Base-by-base conservation (phyloP, 2,113 vertebrate genomes). In the Terrapene triunguis region DNA sequence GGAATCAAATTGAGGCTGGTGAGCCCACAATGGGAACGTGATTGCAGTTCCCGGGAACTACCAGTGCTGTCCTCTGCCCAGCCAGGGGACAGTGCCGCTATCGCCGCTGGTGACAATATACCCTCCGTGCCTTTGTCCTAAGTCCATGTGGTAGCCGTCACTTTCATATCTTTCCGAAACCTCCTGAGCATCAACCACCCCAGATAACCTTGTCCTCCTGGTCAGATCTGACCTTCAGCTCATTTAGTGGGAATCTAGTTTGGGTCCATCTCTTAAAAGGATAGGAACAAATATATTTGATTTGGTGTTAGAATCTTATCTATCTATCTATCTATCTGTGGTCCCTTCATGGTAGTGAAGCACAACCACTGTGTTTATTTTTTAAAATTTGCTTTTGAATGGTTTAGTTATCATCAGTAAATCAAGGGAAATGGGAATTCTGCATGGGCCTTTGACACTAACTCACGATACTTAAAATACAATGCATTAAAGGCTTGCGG, bases 331-430 rank as follows among this genome's bases (percentile, higher is more conserved):
- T 19, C 35, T 72, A 42, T 4, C 35, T 32, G 10, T 13, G 14
- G 38, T 83, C 32, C 44, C 24, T 35, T 44, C 0, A 0, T 19
- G 0, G 1, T 65, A 35, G 48, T 0, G 2, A 47, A 65, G 85
- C 44, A 9, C 19, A 2, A 17, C n/a, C 57, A 17, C 54, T 25
- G n/a, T 16, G 5, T 22, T 72, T 72, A 72, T 57, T 38, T 38
- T 82, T 19, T 55, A 9, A 35, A 7, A 55, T n/a, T 21, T 3
- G 42, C 48, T 0, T 0, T 14, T 0, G 0, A 55, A 74, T 48
- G 27, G 2, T 35, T 62, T 59, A 9, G 24, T 89, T 4, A 25
- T 0, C 2, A 21, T 44, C n/a, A 3, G 27, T 22, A 84, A 59
- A 21, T n/a, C 5, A 14, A 0, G 0, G 10, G 16, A 16, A 35